Base-by-base conservation (phyloP, 2,888 invertebrate species). In the Rhingia campestris region DNA sequence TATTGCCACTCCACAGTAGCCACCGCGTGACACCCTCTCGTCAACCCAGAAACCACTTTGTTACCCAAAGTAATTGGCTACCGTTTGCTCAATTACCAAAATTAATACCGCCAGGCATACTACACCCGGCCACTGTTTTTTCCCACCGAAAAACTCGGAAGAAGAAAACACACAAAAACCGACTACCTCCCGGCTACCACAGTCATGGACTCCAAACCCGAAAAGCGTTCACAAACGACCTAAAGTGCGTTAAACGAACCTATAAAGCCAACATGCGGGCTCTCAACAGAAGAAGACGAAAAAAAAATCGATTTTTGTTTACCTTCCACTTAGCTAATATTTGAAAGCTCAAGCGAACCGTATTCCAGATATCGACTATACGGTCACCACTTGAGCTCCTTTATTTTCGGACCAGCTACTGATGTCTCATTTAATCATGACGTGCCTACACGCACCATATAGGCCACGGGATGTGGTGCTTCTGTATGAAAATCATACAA, bases 1-100 rank as follows among this genome's bases (percentile, higher is more conserved):
- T 54, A 56, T 74, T 74, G 33, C 58, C 74, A 74, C 14, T 51
- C 33, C 45, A 37, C 67, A 67, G 67, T 59, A 67, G 75, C 59
- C 43, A 22, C 61, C 53, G 43, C 47, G 12, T n/a, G 47, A 74
- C 74, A 47, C 47, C 54, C 47, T 10, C 59, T 63, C 54, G 32
- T 22, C 61, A 69, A 35, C 47, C 77, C 63, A 63, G 41, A 54
- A 56, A 58, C 63, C 70, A 70, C 54, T 70, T 63, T 63, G 70
- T 70, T 77, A 70, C 56, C 77, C 63, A 63, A 70, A 77, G 70
- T 70, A 79, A 70, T 64, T 75, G 64, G 69, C 75, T 75, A 64
- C 81, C 75, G 81, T 64, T 70, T 70, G 45, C 54, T 69, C 70
- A 70, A 66, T 75, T 64, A 70, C 69, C 59, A 70, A 75, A 81